A percentile compares a stretch with the other conserved stretches of the same genome.
Evolutionary conservation across 53 echinoderm and acorn worm genomes (phyloP).

Genomic region (Echinarachnius parma): DNA sequence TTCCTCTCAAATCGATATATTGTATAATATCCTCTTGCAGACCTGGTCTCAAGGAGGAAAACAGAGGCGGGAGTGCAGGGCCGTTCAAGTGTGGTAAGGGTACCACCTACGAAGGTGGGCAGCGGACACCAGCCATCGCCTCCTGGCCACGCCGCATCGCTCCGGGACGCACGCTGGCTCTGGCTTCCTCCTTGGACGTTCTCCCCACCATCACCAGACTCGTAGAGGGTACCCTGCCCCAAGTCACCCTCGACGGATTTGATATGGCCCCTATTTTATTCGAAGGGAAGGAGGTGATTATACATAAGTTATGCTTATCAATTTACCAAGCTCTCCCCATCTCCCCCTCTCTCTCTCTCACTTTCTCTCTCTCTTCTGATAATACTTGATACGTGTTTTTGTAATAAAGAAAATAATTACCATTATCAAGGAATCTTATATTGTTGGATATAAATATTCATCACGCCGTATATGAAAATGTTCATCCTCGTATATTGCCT

Average conservation of each 20-base stretch:
- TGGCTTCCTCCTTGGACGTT: slow-evolving; percentile 68
- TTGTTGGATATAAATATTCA: too few relatives aligned
- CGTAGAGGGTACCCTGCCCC: slow-evolving; percentile 62
- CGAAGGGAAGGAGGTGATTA: slow-evolving; percentile 59
- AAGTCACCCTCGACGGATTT: slow-evolving; percentile 66
- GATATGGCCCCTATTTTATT: slow-evolving; percentile 80
- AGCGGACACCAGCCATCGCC: slow-evolving; percentile 85
- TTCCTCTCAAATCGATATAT: too few relatives aligned
- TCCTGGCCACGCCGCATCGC: slow-evolving; percentile 71
- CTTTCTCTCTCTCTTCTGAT: too few relatives aligned
- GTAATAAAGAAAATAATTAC: too few relatives aligned
- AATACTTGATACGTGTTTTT: too few relatives aligned
- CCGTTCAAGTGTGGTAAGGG: slow-evolving; percentile 90
- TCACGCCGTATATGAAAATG: too few relatives aligned
- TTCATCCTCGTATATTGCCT: too few relatives aligned
- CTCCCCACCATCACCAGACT: slow-evolving; percentile 81
- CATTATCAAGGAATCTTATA: too few relatives aligned
- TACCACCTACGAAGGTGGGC: slow-evolving; percentile 92
- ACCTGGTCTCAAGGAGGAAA: slow-evolving; percentile 51
- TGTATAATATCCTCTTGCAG: too few relatives aligned
- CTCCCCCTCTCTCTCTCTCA: too few relatives aligned
- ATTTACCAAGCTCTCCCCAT: too few relatives aligned
- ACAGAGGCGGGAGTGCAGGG: slow-evolving; percentile 82
- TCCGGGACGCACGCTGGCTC: slow-evolving; percentile 66
- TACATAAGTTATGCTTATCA: too few relatives aligned